A percentile compares a stretch with the other conserved stretches of the same genome.
Evolutionary conservation across 2,113 vertebrate genomes (phyloP).

Genomic region (Phylloscopus trochiloides): DNA sequence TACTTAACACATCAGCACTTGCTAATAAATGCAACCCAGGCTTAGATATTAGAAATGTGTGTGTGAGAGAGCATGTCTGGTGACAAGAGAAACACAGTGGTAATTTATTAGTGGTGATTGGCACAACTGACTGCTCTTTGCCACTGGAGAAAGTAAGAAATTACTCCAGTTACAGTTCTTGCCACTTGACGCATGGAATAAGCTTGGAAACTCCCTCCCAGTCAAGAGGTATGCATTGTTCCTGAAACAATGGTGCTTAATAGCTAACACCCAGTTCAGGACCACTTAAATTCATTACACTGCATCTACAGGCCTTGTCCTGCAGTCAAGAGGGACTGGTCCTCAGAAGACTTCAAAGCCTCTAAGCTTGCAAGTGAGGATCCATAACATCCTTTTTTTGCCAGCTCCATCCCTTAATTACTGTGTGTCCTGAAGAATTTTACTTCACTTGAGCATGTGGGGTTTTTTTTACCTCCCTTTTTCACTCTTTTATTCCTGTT

Average conservation of each 20-base stretch:
- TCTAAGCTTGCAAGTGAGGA: neutral
- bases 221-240: neutral
- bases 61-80: neutral
- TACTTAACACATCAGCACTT: constrained; percentile 51
- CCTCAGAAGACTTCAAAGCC: neutral
- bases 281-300: neutral
- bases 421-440: neutral
- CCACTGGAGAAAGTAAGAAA: neutral
- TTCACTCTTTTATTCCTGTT: neutral
- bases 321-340: neutral
- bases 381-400: neutral
- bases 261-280: neutral
- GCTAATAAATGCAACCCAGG: constrained; percentile 3
- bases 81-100: neutral
- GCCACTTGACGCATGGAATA: neutral
- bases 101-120: neutral
- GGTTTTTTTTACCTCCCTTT: neutral
- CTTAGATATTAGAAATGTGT: neutral
- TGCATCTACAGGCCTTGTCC: neutral
- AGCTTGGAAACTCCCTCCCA: neutral
- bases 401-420: neutral
- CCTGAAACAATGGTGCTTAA: neutral
- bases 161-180: neutral
- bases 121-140: neutral
- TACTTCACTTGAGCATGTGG: neutral